These are phyloP conservation scores for Eurois occulta DNA, from an alignment of 2,888 invertebrate species.

Conservation along the genomic window DNA sequence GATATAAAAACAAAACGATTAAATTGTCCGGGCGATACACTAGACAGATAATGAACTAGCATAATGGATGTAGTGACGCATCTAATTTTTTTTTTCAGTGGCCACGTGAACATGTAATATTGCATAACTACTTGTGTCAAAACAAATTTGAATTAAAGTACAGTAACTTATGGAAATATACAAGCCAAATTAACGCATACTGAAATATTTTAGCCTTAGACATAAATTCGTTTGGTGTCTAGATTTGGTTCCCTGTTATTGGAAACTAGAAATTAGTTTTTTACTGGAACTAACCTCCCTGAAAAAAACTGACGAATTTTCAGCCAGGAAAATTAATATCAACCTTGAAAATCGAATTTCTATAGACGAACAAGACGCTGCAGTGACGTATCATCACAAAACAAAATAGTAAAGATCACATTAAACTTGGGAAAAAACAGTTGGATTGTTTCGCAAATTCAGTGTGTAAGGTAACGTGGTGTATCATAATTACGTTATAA, in stretches of 20 bases:
- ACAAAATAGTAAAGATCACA: constrained; percentile 55
- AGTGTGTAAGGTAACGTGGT: constrained; percentile 63
- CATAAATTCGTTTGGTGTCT: not conserved
- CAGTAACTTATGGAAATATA: constrained; percentile 28
- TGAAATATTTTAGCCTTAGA: not conserved
- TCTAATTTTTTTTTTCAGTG: constrained; percentile 54
- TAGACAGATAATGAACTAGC: constrained; percentile 65
- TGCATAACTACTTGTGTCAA: constrained; percentile 19
- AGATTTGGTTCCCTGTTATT: not conserved
- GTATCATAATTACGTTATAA: constrained; percentile 85
- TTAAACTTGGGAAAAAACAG: constrained; percentile 59
- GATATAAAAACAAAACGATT: constrained; percentile 72
- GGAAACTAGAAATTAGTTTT: not conserved
- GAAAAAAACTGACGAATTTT: not conserved
- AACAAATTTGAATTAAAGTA: constrained; percentile 19
- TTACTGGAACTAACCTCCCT: not conserved
- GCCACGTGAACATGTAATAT: constrained; percentile 47
- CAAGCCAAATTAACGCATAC: constrained; percentile 5
- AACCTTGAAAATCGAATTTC: not conserved
- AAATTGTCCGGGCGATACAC: constrained; percentile 70
- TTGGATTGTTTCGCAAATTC: constrained; percentile 69
- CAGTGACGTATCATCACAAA: constrained; percentile 27
- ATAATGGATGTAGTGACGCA: constrained; percentile 68
- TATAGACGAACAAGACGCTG: not conserved
- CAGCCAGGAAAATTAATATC: not conserved